Percentiles rank a stretch among this genome's conserved stretches.
These are phyloP conservation scores for Trichogramma dendrolimi DNA, from an alignment of 2,888 invertebrate genomes.

Conservation along the genomic window DNA sequence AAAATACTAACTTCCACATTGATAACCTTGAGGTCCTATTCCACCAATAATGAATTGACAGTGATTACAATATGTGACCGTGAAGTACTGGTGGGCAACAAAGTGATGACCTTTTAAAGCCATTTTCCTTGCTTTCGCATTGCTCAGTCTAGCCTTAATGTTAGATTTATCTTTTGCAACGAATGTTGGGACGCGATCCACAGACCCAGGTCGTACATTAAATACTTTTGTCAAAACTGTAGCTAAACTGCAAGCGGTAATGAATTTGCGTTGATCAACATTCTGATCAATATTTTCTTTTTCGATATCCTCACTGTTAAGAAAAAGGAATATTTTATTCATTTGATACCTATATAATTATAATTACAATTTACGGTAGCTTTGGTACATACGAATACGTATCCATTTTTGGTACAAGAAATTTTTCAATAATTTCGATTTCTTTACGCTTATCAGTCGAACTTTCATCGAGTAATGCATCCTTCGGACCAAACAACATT, in stretches of 20 bases:
- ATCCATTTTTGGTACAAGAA: slow-evolving; percentile 70
- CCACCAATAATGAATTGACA: slow-evolving; percentile 92
- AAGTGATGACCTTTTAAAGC: slow-evolving; percentile 86
- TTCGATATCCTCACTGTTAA: slow-evolving; percentile 62
- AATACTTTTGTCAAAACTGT: slow-evolving; percentile 77
- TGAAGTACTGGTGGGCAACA: slow-evolving; percentile 80
- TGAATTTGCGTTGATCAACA: slow-evolving; percentile 61
- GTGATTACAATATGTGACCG: slow-evolving; percentile 87
- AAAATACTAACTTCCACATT: slow-evolving; percentile 76
- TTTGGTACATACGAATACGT: slow-evolving; percentile 59
- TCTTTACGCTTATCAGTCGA: slow-evolving; percentile 77
- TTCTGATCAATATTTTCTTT: slow-evolving; percentile 59
- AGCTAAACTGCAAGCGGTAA: slow-evolving; percentile 73
- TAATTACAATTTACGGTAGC: background rate
- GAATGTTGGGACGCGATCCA: slow-evolving; percentile 78
- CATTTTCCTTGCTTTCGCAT: slow-evolving; percentile 68
- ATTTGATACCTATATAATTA: slow-evolving; percentile 5
- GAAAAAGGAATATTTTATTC: slow-evolving; percentile 13
- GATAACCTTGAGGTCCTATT: slow-evolving; percentile 93
- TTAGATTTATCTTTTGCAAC: slow-evolving; percentile 80
- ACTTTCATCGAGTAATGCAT: slow-evolving; percentile 73
- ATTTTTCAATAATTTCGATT: slow-evolving; percentile 68
- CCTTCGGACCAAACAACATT: slow-evolving; percentile 83
- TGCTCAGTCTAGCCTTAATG: slow-evolving; percentile 60
- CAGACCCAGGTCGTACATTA: slow-evolving; percentile 61